phyloP scores from a whole-genome alignment of 1,140 invertebrate species.

The Globodera rostochiensis region DNA sequence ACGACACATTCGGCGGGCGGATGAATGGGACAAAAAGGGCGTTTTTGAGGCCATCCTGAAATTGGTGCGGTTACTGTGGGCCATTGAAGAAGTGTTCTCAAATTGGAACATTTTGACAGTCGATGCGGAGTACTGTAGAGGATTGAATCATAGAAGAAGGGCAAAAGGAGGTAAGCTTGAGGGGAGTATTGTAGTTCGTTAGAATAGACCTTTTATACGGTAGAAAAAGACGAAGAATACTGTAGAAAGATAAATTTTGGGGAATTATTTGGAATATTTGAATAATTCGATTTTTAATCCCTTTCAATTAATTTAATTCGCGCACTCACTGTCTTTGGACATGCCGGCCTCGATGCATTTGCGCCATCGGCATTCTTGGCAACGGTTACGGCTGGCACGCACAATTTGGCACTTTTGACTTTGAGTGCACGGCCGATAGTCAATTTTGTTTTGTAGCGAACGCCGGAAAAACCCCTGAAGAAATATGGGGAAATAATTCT shows the following conservation, averaged over 20 bases:
- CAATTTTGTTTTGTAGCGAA: slow-evolving; percentile 96
- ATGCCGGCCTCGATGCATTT: slow-evolving; percentile 97
- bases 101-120: too few relatives aligned
- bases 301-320: too few relatives aligned
- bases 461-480: slow-evolving; percentile 74
- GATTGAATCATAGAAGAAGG: too few relatives aligned
- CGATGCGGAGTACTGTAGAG: slow-evolving; percentile 18
- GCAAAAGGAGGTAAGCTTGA: too few relatives aligned
- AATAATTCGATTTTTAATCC: not conserved
- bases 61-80: not conserved
- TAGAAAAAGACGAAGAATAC: not conserved
- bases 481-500: slow-evolving; percentile 3
- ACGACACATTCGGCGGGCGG: not conserved
- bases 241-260: not conserved
- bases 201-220: not conserved
- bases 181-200: too few relatives aligned
- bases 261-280: not conserved
- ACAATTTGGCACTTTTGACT: slow-evolving; percentile 95
- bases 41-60: not conserved
- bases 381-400: slow-evolving; percentile 92
- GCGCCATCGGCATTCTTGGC: slow-evolving; percentile 93
- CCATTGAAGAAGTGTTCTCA: not conserved
- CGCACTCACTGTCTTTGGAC: slow-evolving; percentile 88
- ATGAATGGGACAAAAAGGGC: not conserved
- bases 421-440: slow-evolving; percentile 93